phyloP scores from a whole-genome alignment of 2,113 vertebrate genomes.

The Chionomys nivalis region DNA sequence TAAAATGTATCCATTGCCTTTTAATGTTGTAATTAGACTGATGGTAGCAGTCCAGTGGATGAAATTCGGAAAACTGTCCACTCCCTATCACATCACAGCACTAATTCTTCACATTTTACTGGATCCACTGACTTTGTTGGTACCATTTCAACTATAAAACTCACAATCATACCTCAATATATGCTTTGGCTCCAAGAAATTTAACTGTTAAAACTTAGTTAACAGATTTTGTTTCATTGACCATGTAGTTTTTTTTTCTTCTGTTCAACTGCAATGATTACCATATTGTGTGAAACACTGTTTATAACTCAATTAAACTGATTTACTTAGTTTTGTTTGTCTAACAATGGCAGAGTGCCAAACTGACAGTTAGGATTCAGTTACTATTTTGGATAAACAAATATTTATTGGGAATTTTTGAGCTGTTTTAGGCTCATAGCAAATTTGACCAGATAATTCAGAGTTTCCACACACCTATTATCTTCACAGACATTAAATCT shows the following conservation, averaged over 20 bases:
- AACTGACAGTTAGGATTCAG: background rate
- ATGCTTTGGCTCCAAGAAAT: background rate
- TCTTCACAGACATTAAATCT: background rate
- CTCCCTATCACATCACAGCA: background rate
- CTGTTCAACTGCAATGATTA: constrained; percentile 1
- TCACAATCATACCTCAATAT: background rate
- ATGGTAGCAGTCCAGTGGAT: background rate
- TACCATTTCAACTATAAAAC: constrained; percentile 22
- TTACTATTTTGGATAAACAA: constrained; percentile 37
- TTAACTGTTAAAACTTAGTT: constrained; percentile 3
- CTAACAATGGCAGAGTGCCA: background rate
- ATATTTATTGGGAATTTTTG: background rate
- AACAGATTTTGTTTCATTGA: background rate
- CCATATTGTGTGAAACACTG: background rate
- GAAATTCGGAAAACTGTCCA: background rate
- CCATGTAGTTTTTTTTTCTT: background rate
- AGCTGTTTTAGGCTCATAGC: background rate
- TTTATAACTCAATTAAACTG: background rate
- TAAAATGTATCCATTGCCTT: background rate
- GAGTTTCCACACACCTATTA: background rate
- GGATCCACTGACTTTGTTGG: background rate
- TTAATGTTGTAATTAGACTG: background rate
- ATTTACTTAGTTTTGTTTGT: constrained; percentile 17
- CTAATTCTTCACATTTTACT: constrained; percentile 29
- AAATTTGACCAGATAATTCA: background rate